phyloP scores from a whole-genome alignment of 2,113 vertebrate species.

The Lophotis ruficrista region DNA sequence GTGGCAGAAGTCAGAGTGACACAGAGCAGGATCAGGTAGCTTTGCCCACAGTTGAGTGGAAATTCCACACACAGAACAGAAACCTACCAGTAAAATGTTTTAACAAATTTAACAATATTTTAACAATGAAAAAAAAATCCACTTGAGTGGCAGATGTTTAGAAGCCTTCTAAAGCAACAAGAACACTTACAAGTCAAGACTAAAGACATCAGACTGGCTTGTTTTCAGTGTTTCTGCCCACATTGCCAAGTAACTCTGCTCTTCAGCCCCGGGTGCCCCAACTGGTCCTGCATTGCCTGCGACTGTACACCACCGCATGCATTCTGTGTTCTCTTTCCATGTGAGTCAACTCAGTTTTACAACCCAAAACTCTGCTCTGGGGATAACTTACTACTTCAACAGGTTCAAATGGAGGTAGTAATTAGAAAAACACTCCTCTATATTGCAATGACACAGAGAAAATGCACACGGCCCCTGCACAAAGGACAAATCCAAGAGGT shows the following conservation, averaged over 20 bases:
- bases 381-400: neutral
- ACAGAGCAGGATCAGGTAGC: neutral
- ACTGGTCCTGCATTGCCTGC: neutral
- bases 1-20: neutral
- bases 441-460: neutral
- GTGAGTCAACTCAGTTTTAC: neutral
- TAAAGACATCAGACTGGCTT: neutral
- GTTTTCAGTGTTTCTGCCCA: neutral
- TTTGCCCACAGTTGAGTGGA: neutral
- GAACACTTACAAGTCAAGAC: neutral
- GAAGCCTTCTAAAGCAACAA: neutral
- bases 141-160: neutral
- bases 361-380: neutral
- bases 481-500: neutral
- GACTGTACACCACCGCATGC: neutral
- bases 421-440: neutral
- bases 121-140: neutral
- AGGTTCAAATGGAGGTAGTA: neutral
- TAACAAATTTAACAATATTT: neutral
- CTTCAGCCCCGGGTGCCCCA: neutral
- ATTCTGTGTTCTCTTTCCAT: neutral
- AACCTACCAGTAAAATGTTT: neutral
- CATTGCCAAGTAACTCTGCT: neutral
- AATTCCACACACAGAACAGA: neutral
- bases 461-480: accelerated